phyloP scores from a whole-genome alignment of 2,888 invertebrate species.

The Pomacea canaliculata region DNA sequence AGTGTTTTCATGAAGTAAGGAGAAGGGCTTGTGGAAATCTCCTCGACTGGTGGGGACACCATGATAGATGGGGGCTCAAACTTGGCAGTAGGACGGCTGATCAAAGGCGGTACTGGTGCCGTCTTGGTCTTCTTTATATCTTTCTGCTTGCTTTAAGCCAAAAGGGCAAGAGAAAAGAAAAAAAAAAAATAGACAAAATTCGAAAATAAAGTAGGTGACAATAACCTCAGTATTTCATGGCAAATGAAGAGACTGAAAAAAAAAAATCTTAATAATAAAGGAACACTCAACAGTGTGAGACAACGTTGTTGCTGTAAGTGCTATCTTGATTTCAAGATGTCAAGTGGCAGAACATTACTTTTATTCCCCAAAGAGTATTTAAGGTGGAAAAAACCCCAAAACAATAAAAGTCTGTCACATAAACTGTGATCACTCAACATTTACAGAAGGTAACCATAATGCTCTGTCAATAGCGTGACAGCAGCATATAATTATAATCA shows the following conservation, averaged over 20 bases:
- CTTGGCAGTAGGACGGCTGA: neutral
- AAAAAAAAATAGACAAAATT: neutral
- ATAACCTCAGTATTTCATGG: neutral
- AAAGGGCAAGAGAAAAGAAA: neutral
- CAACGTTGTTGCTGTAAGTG: too few species aligned
- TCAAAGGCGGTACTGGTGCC: constrained; percentile 43
- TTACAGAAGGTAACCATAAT: too few species aligned
- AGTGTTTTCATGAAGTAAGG: constrained; percentile 54
- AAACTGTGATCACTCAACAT: too few species aligned
- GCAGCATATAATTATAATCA: too few species aligned
- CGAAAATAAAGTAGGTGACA: neutral
- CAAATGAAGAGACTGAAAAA: neutral
- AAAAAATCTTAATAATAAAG: too few species aligned
- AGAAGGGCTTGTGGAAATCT: constrained; percentile 18
- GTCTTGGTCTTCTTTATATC: constrained; percentile 61
- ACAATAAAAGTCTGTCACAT: too few species aligned
- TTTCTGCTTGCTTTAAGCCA: constrained; percentile 44
- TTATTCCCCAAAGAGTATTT: too few species aligned
- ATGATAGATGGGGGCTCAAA: constrained; percentile 27
- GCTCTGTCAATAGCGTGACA: too few species aligned
- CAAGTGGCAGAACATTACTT: too few species aligned
- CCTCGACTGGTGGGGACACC: constrained; percentile 41
- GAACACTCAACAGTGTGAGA: too few species aligned
- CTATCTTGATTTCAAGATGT: too few species aligned
- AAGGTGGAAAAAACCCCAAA: too few species aligned